phyloP scores from a whole-genome alignment of 2,113 vertebrate species.

The Mustelus asterias region DNA sequence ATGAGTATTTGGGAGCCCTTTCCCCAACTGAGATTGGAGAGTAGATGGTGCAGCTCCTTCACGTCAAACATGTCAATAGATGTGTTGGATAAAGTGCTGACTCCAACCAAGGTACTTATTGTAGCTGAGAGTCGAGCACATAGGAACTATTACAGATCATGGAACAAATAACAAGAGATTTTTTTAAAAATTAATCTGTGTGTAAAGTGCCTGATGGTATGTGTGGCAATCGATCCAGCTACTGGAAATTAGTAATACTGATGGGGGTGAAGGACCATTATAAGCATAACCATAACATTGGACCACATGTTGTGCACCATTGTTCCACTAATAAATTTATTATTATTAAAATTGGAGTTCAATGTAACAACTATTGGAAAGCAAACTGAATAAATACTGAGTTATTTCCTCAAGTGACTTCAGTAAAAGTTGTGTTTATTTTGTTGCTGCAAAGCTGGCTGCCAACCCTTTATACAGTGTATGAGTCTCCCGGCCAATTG shows the following conservation, averaged over 20 bases:
- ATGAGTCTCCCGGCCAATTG: no score
- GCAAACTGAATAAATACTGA: no score
- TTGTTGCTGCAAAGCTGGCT: no score
- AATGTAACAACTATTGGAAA: no score
- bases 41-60: no score
- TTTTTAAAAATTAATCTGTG: not conserved
- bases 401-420: no score
- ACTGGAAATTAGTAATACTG: not conserved
- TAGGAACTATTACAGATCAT: not conserved
- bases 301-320: not conserved
- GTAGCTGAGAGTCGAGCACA: not conserved
- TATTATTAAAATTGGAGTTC: no score
- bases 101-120: not conserved
- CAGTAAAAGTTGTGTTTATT: no score
- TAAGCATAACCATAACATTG: not conserved
- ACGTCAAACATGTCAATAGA: not conserved
- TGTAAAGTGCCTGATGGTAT: not conserved
- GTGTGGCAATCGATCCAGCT: not conserved
- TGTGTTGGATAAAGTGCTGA: not conserved
- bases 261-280: not conserved
- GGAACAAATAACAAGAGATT: not conserved
- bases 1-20: not conserved
- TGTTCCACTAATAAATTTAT: not conserved
- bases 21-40: no score
- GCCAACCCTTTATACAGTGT: no score